A percentile compares a stretch with the other conserved stretches of the same genome.
phyloP scores from a whole-genome alignment of 2,113 vertebrate species.

The Indri indri region DNA sequence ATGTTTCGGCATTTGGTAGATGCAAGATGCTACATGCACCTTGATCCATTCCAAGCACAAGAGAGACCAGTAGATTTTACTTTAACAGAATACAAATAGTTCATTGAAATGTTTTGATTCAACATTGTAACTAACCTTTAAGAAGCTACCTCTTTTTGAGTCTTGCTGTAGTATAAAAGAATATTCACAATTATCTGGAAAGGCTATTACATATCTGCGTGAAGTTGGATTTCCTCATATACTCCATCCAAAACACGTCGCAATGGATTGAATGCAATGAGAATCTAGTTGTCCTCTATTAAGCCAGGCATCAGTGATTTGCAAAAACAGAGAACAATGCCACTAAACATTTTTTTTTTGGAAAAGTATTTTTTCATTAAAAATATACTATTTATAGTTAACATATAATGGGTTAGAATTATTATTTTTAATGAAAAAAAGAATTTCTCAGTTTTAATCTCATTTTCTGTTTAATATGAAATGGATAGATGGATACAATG shows the following conservation, averaged over 20 bases:
- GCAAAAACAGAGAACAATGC: conserved; percentile 10
- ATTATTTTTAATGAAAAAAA: conserved; percentile 35
- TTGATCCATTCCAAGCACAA: background rate
- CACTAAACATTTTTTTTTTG: background rate
- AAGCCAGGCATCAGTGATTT: background rate
- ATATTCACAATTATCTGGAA: background rate
- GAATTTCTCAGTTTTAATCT: background rate
- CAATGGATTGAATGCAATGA: background rate
- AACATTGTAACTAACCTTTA: background rate
- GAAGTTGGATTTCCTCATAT: background rate
- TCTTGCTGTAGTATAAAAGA: background rate
- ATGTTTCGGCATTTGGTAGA: background rate
- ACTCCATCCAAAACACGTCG: background rate
- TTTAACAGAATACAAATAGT: background rate
- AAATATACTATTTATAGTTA: background rate
- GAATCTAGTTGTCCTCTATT: background rate
- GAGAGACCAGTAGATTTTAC: background rate
- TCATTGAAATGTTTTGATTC: background rate
- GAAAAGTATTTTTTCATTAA: background rate
- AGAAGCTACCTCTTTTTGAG: conserved; percentile 13
- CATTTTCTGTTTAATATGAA: background rate
- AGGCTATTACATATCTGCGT: background rate
- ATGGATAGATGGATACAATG: background rate
- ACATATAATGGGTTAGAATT: background rate
- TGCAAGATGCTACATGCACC: background rate